Conservation (phyloP, 2,797 vertebrate species). For the Cetoscarus ocellatus region DNA sequence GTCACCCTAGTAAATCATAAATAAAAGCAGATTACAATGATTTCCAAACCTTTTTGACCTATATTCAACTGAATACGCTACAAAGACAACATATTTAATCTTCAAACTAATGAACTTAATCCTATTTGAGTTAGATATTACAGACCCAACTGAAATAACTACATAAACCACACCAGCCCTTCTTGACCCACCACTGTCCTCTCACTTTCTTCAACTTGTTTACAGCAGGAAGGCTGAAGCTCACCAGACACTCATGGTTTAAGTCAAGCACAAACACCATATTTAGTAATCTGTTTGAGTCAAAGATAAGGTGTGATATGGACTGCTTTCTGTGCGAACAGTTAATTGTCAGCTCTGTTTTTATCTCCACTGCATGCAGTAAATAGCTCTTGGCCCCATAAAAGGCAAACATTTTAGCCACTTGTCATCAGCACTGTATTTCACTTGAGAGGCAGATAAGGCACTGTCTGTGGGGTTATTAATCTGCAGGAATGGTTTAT, state of each 20-base stretch:
- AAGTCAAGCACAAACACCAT: constrained; percentile 29
- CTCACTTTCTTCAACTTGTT: too few relatives aligned
- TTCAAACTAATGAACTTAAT: too few relatives aligned
- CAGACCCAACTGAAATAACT: too few relatives aligned
- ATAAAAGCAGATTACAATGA: too few relatives aligned
- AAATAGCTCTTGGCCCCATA: constrained; percentile 27
- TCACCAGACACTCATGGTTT: constrained; percentile 7
- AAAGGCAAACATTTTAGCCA: constrained; percentile 57
- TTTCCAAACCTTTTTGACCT: too few relatives aligned
- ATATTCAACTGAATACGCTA: too few relatives aligned
- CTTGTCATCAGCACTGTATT: constrained; percentile 54
- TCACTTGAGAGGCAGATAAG: constrained; percentile 41
- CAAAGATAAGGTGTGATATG: constrained; percentile 42
- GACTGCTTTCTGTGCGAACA: constrained; percentile 39
- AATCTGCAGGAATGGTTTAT: constrained; percentile 47
- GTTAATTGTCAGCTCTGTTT: constrained; percentile 60
- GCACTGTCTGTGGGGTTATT: constrained; percentile 36
- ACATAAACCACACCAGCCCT: too few relatives aligned
- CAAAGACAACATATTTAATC: too few relatives aligned
- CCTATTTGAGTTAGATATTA: too few relatives aligned
- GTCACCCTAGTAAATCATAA: too few relatives aligned
- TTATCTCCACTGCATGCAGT: constrained; percentile 53
- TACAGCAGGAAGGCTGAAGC: too few relatives aligned
- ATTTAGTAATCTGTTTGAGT: constrained; percentile 51
- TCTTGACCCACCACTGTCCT: too few relatives aligned